phyloP scores from a whole-genome alignment of 1,140 invertebrate genomes.

The Hormaphis cornu region DNA sequence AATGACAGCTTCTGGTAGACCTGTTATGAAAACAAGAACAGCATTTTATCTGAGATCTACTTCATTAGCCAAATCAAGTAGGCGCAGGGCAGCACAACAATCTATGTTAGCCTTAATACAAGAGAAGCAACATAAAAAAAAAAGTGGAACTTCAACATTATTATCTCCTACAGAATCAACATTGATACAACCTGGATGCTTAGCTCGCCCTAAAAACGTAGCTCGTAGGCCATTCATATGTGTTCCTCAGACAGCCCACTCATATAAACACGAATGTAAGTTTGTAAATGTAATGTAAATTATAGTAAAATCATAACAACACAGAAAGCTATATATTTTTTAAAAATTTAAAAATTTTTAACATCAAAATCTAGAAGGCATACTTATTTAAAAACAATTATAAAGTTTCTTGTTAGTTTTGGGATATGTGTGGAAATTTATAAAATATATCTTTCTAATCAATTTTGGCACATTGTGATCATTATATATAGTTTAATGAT shows the following conservation, averaged over 20 bases:
- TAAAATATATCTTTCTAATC: too few relatives aligned
- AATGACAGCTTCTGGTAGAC: conserved; percentile 64
- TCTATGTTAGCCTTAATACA: neutral
- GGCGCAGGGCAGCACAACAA: conserved; percentile 44
- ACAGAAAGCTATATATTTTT: too few relatives aligned
- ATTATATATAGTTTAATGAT: too few relatives aligned
- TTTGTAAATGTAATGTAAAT: conserved; percentile 34
- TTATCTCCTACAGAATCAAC: neutral
- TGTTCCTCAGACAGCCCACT: conserved; percentile 68
- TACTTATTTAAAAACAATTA: too few relatives aligned
- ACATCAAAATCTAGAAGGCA: too few relatives aligned
- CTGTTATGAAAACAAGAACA: conserved; percentile 92
- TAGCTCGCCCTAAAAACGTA: conserved; percentile 73
- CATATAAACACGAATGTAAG: conserved; percentile 77
- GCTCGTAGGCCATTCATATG: conserved; percentile 68
- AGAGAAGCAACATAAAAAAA: neutral
- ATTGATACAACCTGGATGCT: conserved; percentile 59
- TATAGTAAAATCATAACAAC: too few relatives aligned
- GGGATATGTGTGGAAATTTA: too few relatives aligned
- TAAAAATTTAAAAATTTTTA: too few relatives aligned
- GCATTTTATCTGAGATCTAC: conserved; percentile 90
- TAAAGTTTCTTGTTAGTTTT: too few relatives aligned
- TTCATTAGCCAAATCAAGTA: conserved; percentile 73
- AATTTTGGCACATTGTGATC: too few relatives aligned
- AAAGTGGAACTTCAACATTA: neutral